Percentiles rank a stretch among this genome's conserved stretches.
Conservation (phyloP, 2,113 vertebrate species). For the Sinocyclocheilus anophthalmus region DNA sequence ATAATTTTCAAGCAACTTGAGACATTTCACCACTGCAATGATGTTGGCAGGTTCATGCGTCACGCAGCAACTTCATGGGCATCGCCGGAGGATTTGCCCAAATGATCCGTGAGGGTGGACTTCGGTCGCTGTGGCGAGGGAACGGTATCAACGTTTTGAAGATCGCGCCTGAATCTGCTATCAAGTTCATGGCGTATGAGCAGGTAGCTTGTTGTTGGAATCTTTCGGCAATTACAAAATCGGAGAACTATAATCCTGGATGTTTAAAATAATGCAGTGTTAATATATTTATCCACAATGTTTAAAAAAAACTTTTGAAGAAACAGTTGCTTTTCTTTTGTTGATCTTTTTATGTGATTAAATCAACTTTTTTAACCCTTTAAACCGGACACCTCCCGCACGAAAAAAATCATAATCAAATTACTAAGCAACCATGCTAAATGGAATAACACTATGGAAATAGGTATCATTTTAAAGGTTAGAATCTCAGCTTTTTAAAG, state of each 20-base stretch:
- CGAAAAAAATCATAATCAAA: too few relatives aligned
- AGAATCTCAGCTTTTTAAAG: too few relatives aligned
- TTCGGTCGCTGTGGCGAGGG: slow-evolving; percentile 89
- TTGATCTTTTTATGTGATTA: neutral
- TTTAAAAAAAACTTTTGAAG: neutral
- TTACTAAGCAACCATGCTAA: too few relatives aligned
- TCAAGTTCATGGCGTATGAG: slow-evolving; percentile 98
- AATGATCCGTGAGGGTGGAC: slow-evolving; percentile 91
- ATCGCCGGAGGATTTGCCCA: slow-evolving; percentile 87
- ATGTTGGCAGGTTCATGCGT: slow-evolving; percentile 85
- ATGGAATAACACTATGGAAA: too few relatives aligned
- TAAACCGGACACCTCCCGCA: too few relatives aligned
- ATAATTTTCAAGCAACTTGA: neutral
- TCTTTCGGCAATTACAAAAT: neutral
- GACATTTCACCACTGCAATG: neutral
- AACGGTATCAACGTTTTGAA: slow-evolving; percentile 97
- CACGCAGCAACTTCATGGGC: slow-evolving; percentile 90
- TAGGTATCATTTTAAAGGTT: too few relatives aligned
- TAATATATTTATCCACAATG: neutral
- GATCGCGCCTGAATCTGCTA: slow-evolving; percentile 93
- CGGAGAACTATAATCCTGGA: neutral
- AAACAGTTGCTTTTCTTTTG: neutral
- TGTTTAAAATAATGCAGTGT: neutral
- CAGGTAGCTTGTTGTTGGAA: slow-evolving; percentile 76
- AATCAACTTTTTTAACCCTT: neutral